Evolutionary conservation across 2,113 vertebrate genomes (phyloP).

Genomic region (Prunella himalayana): DNA sequence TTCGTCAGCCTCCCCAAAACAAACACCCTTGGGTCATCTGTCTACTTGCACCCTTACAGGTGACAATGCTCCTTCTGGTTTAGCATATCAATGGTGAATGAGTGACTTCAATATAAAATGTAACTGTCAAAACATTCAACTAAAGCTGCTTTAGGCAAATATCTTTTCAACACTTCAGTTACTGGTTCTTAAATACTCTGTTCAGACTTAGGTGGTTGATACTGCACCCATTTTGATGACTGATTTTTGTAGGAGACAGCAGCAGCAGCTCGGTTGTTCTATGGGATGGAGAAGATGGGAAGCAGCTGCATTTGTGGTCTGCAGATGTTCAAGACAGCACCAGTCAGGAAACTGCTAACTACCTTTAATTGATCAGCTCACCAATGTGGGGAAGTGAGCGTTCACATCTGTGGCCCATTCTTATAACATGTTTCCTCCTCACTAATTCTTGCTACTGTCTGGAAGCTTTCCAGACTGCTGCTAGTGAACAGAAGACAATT

Average conservation of each 20-base stretch:
- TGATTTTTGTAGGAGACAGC: background rate
- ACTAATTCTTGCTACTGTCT: slow-evolving; percentile 14
- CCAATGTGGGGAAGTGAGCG: background rate
- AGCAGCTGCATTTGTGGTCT: background rate
- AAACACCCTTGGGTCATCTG: background rate
- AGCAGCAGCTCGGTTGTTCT: background rate
- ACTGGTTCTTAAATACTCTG: background rate
- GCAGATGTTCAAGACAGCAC: slow-evolving; percentile 4
- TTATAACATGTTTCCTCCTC: background rate
- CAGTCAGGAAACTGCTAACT: slow-evolving; percentile 22
- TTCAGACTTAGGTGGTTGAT: background rate
- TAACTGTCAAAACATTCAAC: background rate
- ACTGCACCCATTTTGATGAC: background rate
- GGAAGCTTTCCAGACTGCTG: slow-evolving; percentile 32
- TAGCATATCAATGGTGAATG: background rate
- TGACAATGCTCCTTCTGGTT: background rate
- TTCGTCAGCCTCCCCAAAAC: background rate
- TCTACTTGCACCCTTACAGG: background rate
- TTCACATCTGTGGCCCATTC: slow-evolving; percentile 39
- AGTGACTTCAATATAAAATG: background rate
- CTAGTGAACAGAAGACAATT: background rate
- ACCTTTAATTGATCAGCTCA: slow-evolving; percentile 24
- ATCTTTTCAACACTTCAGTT: background rate
- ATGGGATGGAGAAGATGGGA: background rate
- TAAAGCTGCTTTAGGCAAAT: background rate